Base-by-base conservation (phyloP, 2,113 vertebrate genomes). In the Pseudorectes ferrugineus region DNA sequence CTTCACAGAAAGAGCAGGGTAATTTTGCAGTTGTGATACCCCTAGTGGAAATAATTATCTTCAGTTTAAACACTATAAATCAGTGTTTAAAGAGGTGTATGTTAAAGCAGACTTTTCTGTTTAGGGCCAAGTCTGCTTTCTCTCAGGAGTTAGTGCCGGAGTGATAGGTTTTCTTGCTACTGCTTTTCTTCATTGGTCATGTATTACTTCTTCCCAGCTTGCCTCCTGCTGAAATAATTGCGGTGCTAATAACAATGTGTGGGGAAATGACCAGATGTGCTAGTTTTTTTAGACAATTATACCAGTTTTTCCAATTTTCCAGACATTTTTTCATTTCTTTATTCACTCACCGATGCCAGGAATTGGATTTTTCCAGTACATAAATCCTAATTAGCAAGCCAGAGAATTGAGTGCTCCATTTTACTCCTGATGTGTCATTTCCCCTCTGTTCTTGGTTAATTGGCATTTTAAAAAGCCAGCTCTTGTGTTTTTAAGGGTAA, bases 221-320 rank as follows among this genome's bases (percentile, higher is more conserved):
- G 65, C 65, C 95, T 96, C 95, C 94, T 96, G 88, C 86, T 97
- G 95, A 92, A 97, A 95, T 95, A 95, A 96, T 94, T 93, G 90
- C 88, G 79, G 68, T 90, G 85, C 81, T 97, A 96, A 95, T 93
- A 92, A 95, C 89, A 94, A 91, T 96, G 91, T 88, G 81, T 90
- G 80, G 82, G 75, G 75, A 92, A 94, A 93, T 85, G 55, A 90
- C 92, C 88, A 94, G 74, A 97, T 94, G 95, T 92, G 88, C 84
- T 95, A 79, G 88, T 95, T 96, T 96, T 96, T 75, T 83, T 93
- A 70, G 87, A 95, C 89, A 95, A 96, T 96, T 96, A 93, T 89
- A 88, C 65, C 40, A 83, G 29, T 92, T 97, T 96, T 97, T 96
- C 61, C 82, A 90, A 57, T 88, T 95, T 95, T 95, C 92, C 95